phyloP scores from a whole-genome alignment of 2,113 vertebrate species.

The Actenoides hombroni region DNA sequence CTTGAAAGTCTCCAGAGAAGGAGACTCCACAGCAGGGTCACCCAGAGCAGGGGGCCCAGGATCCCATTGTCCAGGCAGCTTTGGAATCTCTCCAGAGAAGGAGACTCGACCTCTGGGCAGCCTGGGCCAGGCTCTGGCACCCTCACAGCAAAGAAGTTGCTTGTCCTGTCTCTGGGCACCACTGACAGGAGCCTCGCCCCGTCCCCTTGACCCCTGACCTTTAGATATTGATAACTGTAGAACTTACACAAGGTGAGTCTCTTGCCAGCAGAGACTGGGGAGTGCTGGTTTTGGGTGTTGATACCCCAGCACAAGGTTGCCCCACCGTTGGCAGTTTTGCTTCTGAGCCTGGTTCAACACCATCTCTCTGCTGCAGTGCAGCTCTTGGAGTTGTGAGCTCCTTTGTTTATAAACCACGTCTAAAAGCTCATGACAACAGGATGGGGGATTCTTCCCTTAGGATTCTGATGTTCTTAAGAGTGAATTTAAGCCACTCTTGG shows the following conservation, averaged over 20 bases:
- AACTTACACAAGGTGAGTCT: background rate
- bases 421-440: background rate
- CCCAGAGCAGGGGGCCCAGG: no score
- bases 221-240: background rate
- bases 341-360: background rate
- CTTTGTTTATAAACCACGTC: background rate
- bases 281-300: background rate
- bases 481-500: background rate
- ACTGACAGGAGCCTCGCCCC: no score
- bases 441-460: background rate
- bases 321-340: background rate
- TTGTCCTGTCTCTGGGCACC: background rate
- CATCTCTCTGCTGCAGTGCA: background rate
- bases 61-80: no score
- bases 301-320: background rate
- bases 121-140: background rate
- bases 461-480: background rate
- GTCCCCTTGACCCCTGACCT: no score
- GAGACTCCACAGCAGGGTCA: no score
- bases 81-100: no score
- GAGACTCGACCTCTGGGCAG: no score
- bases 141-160: background rate
- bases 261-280: background rate
- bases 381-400: background rate
- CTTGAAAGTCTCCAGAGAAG: no score